A percentile compares a stretch with the other conserved stretches of the same genome.
Evolutionary conservation across 2,113 vertebrate species (phyloP).

Genomic region (Nerophis ophidion): DNA sequence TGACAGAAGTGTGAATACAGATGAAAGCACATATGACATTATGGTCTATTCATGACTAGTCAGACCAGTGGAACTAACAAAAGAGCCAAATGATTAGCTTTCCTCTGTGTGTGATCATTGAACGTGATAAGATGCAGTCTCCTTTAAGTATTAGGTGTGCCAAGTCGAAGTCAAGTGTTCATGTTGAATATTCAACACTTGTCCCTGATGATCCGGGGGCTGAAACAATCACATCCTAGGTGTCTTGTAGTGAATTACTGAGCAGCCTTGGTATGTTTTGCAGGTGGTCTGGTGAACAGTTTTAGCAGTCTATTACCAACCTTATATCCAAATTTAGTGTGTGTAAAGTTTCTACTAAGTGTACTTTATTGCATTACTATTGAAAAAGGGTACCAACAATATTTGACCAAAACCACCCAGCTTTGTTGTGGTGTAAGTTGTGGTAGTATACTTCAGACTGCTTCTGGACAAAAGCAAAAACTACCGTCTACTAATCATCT

Average conservation of each 20-base stretch:
- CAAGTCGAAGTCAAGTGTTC: neutral
- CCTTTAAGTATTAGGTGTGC: neutral
- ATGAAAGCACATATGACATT: neutral
- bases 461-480: no score
- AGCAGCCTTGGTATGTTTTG: neutral
- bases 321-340: neutral
- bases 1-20: neutral
- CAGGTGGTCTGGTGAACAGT: neutral
- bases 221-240: slow-evolving; percentile 1
- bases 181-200: slow-evolving; percentile 17
- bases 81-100: neutral
- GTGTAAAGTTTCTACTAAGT: no score
- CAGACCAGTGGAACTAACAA: neutral
- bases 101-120: neutral
- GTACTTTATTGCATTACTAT: no score
- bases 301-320: neutral
- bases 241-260: neutral
- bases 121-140: neutral
- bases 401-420: no score
- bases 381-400: no score
- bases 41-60: neutral
- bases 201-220: neutral
- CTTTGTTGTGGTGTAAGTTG: no score
- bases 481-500: no score
- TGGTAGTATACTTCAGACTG: no score